phyloP scores from a whole-genome alignment of 2,888 invertebrate species.

The Drosophila aldrichi region DNA sequence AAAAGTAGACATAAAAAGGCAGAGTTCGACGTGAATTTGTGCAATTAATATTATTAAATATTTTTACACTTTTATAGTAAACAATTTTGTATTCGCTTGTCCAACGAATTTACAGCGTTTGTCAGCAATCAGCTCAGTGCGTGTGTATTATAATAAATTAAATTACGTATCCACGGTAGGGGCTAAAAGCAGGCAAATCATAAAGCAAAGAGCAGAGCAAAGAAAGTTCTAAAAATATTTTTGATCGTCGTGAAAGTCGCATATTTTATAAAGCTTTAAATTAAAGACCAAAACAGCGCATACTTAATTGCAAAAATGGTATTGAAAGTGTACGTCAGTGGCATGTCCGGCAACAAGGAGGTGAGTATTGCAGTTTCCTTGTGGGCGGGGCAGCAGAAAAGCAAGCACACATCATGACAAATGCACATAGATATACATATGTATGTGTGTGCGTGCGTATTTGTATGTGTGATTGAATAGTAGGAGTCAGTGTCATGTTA shows the following conservation, averaged over 20 bases:
- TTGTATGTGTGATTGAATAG: slow-evolving; percentile 29
- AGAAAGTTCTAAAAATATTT: slow-evolving; percentile 77
- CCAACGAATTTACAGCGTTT: slow-evolving; percentile 27
- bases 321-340: slow-evolving; percentile 95
- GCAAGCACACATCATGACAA: slow-evolving; percentile 14
- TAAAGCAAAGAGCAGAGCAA: slow-evolving; percentile 59
- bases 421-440: background rate
- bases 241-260: slow-evolving; percentile 63
- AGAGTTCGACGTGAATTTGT: slow-evolving; percentile 45
- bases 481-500: slow-evolving; percentile 65
- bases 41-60: slow-evolving; percentile 53
- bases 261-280: slow-evolving; percentile 61
- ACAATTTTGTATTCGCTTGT: slow-evolving; percentile 39
- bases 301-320: slow-evolving; percentile 88
- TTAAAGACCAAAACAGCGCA: slow-evolving; percentile 40
- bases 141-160: slow-evolving; percentile 54
- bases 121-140: slow-evolving; percentile 58
- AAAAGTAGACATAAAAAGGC: slow-evolving; percentile 55
- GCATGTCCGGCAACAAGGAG: slow-evolving; percentile 97
- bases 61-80: slow-evolving; percentile 52
- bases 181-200: slow-evolving; percentile 45
- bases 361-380: slow-evolving; percentile 86
- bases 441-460: background rate
- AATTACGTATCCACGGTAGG: slow-evolving; percentile 70
- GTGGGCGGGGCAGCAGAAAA: slow-evolving; percentile 46